phyloP scores from a whole-genome alignment of 2,113 vertebrate species.

The Sceloporus tristichus region DNA sequence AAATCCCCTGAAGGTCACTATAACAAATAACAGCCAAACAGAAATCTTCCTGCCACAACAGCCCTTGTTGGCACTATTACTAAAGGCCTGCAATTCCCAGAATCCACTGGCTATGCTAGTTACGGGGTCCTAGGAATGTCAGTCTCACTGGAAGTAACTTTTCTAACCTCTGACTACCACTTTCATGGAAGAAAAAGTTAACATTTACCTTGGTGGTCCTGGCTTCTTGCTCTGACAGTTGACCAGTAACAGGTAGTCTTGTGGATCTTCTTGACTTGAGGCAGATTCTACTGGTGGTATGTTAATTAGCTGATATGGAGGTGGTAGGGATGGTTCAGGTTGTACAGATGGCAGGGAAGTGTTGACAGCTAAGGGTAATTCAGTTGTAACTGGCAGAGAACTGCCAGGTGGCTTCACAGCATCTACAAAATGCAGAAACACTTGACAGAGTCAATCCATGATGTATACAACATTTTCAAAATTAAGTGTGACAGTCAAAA shows the following conservation, averaged over 20 bases:
- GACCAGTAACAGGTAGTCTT: constrained; percentile 96
- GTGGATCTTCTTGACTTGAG: constrained; percentile 92
- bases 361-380: constrained; percentile 83
- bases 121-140: too few relatives aligned
- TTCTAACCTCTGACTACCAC: not conserved
- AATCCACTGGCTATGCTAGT: too few relatives aligned
- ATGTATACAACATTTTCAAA: not conserved
- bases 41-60: not conserved
- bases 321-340: constrained; percentile 84
- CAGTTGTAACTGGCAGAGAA: constrained; percentile 82
- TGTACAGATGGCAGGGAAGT: constrained; percentile 73
- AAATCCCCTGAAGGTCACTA: not conserved
- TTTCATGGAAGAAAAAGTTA: not conserved
- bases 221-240: constrained; percentile 99
- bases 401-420: constrained; percentile 86
- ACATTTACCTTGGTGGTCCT: constrained; percentile 89
- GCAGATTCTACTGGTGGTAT: constrained; percentile 88
- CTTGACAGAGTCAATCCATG: not conserved
- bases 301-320: constrained; percentile 93
- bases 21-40: fast-evolving
- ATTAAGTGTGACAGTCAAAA: not conserved
- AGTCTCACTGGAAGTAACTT: too few relatives aligned
- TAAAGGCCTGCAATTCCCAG: too few relatives aligned
- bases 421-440: constrained; percentile 71
- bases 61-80: not conserved